Conservation (phyloP, 2,113 vertebrate genomes). For the Takifugu bimaculatus region DNA sequence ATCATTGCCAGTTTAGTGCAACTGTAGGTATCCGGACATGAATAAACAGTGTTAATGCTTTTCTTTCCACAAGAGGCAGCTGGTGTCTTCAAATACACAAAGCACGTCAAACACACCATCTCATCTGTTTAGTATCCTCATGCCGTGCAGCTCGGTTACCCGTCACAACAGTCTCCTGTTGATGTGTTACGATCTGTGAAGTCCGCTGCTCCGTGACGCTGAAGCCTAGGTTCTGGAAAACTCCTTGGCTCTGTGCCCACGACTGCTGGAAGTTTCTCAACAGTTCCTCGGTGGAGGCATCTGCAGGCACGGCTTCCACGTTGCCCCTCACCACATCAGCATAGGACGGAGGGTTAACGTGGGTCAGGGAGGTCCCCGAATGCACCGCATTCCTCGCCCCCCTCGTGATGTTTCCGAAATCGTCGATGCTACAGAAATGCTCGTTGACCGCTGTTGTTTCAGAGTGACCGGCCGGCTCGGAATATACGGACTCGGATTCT, state of each 20-base stretch:
- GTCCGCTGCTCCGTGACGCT: slow-evolving; percentile 74
- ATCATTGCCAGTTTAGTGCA: neutral
- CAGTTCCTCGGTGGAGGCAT: slow-evolving; percentile 76
- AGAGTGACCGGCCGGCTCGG: slow-evolving; percentile 50
- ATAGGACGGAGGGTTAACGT: slow-evolving; percentile 84
- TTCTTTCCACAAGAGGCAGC: slow-evolving; percentile 24
- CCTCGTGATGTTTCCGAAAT: slow-evolving; percentile 67
- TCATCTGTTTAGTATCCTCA: slow-evolving; percentile 65
- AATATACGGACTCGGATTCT: slow-evolving; percentile 41
- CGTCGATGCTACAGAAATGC: slow-evolving; percentile 70
- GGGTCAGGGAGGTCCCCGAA: slow-evolving; percentile 63
- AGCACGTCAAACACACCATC: slow-evolving; percentile 55
- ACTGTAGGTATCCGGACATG: neutral
- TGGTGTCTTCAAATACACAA: slow-evolving; percentile 17
- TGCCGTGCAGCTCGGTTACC: slow-evolving; percentile 78
- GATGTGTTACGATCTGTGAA: slow-evolving; percentile 74
- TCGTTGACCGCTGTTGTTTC: slow-evolving; percentile 66
- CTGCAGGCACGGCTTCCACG: slow-evolving; percentile 71
- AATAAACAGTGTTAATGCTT: slow-evolving; percentile 7
- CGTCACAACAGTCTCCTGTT: slow-evolving; percentile 77
- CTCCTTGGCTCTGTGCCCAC: slow-evolving; percentile 82
- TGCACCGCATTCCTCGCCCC: slow-evolving; percentile 59
- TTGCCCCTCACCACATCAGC: slow-evolving; percentile 85
- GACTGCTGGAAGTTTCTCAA: slow-evolving; percentile 83
- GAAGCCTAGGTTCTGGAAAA: slow-evolving; percentile 81